These are phyloP conservation scores for Syngnathus acus DNA, from an alignment of 2,797 vertebrate species.

Conservation along the genomic window DNA sequence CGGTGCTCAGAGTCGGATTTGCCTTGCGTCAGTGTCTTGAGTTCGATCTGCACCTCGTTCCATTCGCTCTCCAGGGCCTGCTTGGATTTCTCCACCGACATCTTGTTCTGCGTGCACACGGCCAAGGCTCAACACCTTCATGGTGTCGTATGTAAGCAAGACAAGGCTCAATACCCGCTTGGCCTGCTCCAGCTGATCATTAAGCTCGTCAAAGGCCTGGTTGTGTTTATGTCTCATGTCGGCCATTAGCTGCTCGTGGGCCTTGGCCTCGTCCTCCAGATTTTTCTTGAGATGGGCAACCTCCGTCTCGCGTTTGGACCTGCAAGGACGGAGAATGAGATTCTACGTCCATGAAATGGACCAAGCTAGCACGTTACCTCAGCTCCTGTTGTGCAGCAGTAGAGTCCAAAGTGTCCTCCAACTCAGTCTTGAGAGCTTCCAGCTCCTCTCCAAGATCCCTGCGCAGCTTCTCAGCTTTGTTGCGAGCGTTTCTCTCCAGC, in stretches of 20 bases:
- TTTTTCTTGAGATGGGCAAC: constrained; percentile 85
- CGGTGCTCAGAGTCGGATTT: constrained; percentile 88
- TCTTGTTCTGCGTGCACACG: constrained; percentile 74
- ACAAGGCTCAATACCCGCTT: constrained; percentile 74
- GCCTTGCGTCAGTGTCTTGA: constrained; percentile 81
- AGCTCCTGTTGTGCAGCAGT: constrained; percentile 93
- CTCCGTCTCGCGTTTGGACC: constrained; percentile 90
- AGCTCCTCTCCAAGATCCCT: constrained; percentile 91
- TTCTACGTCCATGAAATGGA: too few relatives aligned
- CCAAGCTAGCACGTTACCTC: constrained; percentile 48
- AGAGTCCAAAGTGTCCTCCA: constrained; percentile 91
- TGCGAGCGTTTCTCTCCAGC: constrained; percentile 78
- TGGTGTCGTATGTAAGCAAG: not conserved
- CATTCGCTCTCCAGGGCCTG: constrained; percentile 86
- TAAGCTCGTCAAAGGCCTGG: constrained; percentile 87
- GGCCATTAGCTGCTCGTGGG: constrained; percentile 83
- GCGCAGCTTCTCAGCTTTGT: constrained; percentile 88
- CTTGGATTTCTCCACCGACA: constrained; percentile 87
- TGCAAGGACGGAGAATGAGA: constrained; percentile 18
- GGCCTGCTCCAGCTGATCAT: constrained; percentile 90
- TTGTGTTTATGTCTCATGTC: constrained; percentile 93
- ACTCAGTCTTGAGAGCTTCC: constrained; percentile 90
- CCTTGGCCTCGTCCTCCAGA: constrained; percentile 84
- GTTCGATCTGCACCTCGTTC: constrained; percentile 84
- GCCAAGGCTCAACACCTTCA: not conserved